Conservation (phyloP, 2,888 invertebrate species). For the Adineta ricciae region DNA sequence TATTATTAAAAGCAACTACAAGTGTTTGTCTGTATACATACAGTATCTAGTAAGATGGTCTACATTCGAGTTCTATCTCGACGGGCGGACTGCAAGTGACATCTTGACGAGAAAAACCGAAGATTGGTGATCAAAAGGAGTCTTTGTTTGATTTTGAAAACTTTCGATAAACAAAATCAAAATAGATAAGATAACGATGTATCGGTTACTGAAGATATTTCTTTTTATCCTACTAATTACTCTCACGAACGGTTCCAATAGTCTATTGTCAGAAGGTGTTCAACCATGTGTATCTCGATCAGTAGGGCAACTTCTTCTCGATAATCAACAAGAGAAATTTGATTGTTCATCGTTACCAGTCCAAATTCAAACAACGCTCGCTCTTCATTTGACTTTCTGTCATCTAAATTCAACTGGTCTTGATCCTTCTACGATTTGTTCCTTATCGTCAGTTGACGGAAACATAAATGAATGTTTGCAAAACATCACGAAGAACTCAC, state of each 20-base stretch:
- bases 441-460: background rate
- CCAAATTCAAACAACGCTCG: background rate
- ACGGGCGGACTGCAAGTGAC: background rate
- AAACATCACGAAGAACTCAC: background rate
- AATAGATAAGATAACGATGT: background rate
- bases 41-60: background rate
- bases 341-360: background rate
- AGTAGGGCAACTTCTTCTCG: background rate
- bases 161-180: background rate
- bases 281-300: background rate
- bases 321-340: background rate
- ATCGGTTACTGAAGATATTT: background rate
- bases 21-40: background rate
- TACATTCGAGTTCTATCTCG: no score
- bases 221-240: background rate
- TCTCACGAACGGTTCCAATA: background rate
- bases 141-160: background rate
- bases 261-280: background rate
- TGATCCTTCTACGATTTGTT: background rate
- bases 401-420: conserved; percentile 15
- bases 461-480: background rate
- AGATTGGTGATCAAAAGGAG: background rate
- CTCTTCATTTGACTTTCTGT: conserved; percentile 14
- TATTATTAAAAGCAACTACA: background rate
- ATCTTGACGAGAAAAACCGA: background rate